A percentile compares a stretch with the other conserved stretches of the same genome.
Evolutionary conservation across 2,113 vertebrate genomes (phyloP).

Genomic region (Ascaphus truei): DNA sequence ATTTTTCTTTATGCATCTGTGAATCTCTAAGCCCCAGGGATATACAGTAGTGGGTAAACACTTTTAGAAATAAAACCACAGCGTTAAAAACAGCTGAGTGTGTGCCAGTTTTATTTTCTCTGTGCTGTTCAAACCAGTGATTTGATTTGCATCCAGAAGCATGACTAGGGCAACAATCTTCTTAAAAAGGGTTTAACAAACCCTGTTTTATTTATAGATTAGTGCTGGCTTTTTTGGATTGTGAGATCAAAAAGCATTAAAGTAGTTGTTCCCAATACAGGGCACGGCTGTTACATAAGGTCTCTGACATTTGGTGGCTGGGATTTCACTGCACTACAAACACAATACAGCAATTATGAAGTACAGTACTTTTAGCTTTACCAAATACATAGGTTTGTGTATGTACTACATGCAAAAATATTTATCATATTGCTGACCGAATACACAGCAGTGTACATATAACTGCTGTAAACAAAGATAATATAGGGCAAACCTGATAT

Average conservation of each 20-base stretch:
- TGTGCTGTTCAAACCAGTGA: not conserved
- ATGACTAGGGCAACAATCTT: conserved; percentile 53
- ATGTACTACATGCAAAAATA: too few relatives aligned
- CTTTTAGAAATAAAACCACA: not conserved
- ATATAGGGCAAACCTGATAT: too few relatives aligned
- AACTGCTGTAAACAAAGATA: too few relatives aligned
- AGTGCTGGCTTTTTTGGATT: conserved; percentile 52
- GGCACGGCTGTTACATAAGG: conserved; percentile 42
- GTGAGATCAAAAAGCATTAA: conserved; percentile 44
- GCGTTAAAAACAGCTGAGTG: not conserved
- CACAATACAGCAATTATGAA: conserved; percentile 11
- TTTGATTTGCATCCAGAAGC: conserved; percentile 26
- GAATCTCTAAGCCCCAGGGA: not conserved
- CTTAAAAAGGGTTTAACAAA: conserved; percentile 52
- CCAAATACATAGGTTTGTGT: too few relatives aligned
- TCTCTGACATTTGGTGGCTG: not conserved
- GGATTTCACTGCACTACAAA: not conserved
- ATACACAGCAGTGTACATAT: too few relatives aligned
- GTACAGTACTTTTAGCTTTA: conserved; percentile 17
- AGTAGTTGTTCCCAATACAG: conserved; percentile 39
- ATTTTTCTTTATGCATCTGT: too few relatives aligned
- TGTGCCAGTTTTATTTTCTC: not conserved
- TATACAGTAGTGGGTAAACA: not conserved
- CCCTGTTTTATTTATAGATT: conserved; percentile 47
- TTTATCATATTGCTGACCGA: too few relatives aligned